Evolutionary conservation across 2,888 invertebrate genomes (phyloP), one percentile per base, ranked within the genome.

Genomic region (Agrochola circellaris): DNA sequence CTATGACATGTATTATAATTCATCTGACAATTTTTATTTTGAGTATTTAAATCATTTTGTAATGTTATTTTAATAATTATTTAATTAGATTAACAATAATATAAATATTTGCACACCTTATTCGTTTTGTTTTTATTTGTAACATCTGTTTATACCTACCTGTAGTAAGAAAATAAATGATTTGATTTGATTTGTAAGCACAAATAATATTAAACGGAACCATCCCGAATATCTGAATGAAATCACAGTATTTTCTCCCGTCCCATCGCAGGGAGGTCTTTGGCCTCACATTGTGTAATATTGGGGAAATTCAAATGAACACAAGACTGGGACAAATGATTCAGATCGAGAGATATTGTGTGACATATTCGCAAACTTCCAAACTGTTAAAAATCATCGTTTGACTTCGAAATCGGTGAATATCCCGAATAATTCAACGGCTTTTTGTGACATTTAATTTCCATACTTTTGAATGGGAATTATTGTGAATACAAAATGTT

Each of bases 261-360:
- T 64, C 34, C 30, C 64, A 69, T 45, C 54, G 0, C 30, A 30
- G 30, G 23, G 62, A 79, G 88, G 84, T 82, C 78, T 82, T 86
- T 80, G 71, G 67, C 75, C 82, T 26, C 65, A 11, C 17, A 20
- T 88, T 68, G 71, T 68, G 76, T 74, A 79, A 87, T 78, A 78
- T 83, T 85, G 11, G 51, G 62, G 26, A 72, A 73, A 88, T 88
- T 82, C 66, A 76, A 87, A 85, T 85, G 38, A 61, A 54, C 26
- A 51, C 42, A 64, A 42, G 75, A 79, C 67, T 73, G 38, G 65
- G 61, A 87, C 77, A 81, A 85, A 76, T 72, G 75, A 82, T 68
- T 75, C 79, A 77, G 79, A 77, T 62, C 48, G 8, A 23, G 20
- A 51, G 65, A 83, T 75, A 73, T 64, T 68, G n/a, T 62, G 51